These are phyloP conservation scores for Eustalomyia histrio DNA, from an alignment of 2,888 invertebrate genomes.

Conservation along the genomic window DNA sequence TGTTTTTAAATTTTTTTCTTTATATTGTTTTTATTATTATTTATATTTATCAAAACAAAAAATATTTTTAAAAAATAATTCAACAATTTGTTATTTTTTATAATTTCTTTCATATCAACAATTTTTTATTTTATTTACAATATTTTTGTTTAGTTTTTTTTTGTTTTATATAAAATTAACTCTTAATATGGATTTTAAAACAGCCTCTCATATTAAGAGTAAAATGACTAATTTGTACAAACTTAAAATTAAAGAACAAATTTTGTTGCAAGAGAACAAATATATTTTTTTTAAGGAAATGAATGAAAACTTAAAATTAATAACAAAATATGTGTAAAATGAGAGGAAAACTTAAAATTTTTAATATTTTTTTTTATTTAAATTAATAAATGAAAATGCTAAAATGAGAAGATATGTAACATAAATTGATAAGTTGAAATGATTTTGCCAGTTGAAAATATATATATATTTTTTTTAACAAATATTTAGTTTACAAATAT, in stretches of 20 bases:
- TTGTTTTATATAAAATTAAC: slow-evolving; percentile 51
- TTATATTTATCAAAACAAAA: slow-evolving; percentile 41
- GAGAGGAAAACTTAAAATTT: background rate
- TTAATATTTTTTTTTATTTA: background rate
- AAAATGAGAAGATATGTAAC: background rate
- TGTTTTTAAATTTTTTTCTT: slow-evolving; percentile 33
- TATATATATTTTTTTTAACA: background rate
- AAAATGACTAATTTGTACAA: slow-evolving; percentile 77
- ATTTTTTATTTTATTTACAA: slow-evolving; percentile 52
- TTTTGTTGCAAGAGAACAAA: background rate
- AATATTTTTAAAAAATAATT: slow-evolving; percentile 54
- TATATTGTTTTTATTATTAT: slow-evolving; percentile 23
- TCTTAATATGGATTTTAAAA: slow-evolving; percentile 36
- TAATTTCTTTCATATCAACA: slow-evolving; percentile 32
- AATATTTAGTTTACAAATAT: background rate
- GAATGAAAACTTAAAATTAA: slow-evolving; percentile 10
- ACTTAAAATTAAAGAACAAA: slow-evolving; percentile 60
- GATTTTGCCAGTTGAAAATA: background rate
- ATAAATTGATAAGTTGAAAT: background rate
- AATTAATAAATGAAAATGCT: background rate
- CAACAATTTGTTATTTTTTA: slow-evolving; percentile 42
- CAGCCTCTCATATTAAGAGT: slow-evolving; percentile 39
- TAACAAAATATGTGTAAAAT: background rate
- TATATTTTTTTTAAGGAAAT: no score
- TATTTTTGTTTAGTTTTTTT: slow-evolving; percentile 25